Evolutionary conservation across 92 coral and sea anemone species (phyloP).

Genomic region (Isaurus tuberculatus): DNA sequence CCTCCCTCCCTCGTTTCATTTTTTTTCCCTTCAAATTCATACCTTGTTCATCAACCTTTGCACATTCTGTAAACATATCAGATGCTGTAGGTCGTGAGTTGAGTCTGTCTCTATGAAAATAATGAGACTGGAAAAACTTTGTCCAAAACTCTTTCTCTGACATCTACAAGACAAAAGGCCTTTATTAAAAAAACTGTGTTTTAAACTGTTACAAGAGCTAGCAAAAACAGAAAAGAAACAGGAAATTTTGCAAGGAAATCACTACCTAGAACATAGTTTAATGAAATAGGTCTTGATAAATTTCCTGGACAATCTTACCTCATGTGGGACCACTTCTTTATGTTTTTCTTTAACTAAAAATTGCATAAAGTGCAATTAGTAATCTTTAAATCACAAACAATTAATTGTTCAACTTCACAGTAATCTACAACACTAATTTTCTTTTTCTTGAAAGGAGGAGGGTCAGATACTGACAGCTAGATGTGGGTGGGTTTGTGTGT

Average conservation of each 20-base stretch:
- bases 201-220: neutral
- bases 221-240: neutral
- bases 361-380: neutral
- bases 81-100: slow-evolving; percentile 67
- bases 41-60: slow-evolving; percentile 96
- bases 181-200: neutral
- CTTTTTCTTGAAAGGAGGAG: too few species aligned
- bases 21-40: neutral
- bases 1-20: too few species aligned
- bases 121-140: slow-evolving; percentile 98
- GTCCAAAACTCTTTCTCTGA: slow-evolving; percentile 99
- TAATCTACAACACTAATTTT: too few species aligned
- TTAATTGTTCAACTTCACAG: too few species aligned
- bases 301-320: slow-evolving; percentile 59
- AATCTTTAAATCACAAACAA: too few species aligned
- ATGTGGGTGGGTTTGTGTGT: too few species aligned
- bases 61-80: slow-evolving; percentile 97
- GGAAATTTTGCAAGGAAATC: neutral
- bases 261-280: too few species aligned
- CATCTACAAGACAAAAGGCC: slow-evolving; percentile 72
- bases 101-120: slow-evolving; percentile 91
- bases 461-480: too few species aligned
- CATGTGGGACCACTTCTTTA: slow-evolving; percentile 90
- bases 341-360: slow-evolving; percentile 87
- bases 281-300: neutral